Evolutionary conservation across 2,113 vertebrate genomes (phyloP), one percentile per base, ranked within the genome.

Genomic region (Diglossa brunneiventris): DNA sequence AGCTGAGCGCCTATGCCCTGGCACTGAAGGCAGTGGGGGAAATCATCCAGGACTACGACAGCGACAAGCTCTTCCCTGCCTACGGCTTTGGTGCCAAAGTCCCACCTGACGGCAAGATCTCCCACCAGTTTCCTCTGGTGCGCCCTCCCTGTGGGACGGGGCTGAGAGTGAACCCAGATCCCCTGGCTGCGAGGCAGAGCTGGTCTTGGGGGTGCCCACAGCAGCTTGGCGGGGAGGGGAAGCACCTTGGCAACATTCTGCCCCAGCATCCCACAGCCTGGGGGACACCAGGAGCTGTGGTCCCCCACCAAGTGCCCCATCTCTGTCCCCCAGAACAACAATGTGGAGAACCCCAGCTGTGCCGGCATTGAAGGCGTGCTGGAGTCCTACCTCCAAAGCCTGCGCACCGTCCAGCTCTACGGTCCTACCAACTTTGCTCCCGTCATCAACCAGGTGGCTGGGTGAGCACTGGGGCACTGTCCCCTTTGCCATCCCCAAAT

Each of bases 11-110:
- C 79, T 99, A 99, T 24, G 99, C 99, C 93, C 99, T 99, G 99
- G 99, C 99, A 1, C 97, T 99, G 96, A 99, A 99, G 97, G 99
- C 99, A 10, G 99, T 99, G 55, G 99, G 99, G 49, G 99, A 99
- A 97, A 99, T 99, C 98, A 99, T 99, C 97, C 99, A 99, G 98
- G 99, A 99, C 98, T 99, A 99, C 7, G 99, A 99, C 98, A 99
- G 99, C 2, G 99, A 99, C 98, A 99, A 99, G 95, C 99, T 99
- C 95, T 99, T 99, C 96, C 99, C 99, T 18, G 99, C 99, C 74
- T 99, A 99, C 1, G 99, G 99, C 85, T 99, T 99, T 12, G 99
- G 99, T 7, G 99, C 99, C 97, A 99, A 99, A 97, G 95, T 99
- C 94, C 99, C 99, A 66, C 99, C 99, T 4, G 99, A 99, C 2